These are phyloP conservation scores for Lasioglossum morio DNA, from an alignment of 2,888 invertebrate species.

Conservation along the genomic window DNA sequence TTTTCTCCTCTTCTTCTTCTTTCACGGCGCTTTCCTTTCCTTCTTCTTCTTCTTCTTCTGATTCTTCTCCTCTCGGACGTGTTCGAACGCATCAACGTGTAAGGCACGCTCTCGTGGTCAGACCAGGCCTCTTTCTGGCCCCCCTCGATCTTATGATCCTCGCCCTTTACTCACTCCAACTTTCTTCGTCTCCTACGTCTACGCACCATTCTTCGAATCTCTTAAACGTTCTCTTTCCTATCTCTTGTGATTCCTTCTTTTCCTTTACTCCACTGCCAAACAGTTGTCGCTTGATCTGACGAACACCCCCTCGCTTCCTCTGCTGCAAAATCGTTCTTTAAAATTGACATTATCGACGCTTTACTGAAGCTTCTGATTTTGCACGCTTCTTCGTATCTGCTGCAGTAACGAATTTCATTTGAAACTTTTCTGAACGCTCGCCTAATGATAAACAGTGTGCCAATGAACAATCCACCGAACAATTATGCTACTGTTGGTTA, in stretches of 20 bases:
- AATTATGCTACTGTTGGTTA: not conserved
- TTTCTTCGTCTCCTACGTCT: not conserved
- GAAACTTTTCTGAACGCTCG: not conserved
- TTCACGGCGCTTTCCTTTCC: not conserved
- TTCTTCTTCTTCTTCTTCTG: slow-evolving; percentile 32
- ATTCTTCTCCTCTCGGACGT: slow-evolving; percentile 54
- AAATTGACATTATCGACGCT: not conserved
- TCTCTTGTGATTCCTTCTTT: slow-evolving; percentile 27
- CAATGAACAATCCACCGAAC: not conserved
- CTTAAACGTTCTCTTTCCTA: not conserved
- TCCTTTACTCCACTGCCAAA: not conserved
- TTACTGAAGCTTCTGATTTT: not conserved
- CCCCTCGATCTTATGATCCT: not conserved
- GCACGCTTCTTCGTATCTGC: not conserved
- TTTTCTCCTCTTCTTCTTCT: not conserved
- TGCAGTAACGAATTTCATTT: not conserved
- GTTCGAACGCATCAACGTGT: slow-evolving; percentile 76
- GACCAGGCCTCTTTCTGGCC: slow-evolving; percentile 44
- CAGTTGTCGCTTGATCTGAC: not conserved
- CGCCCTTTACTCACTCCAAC: slow-evolving; percentile 9
- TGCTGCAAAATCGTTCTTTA: not conserved
- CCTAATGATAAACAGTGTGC: not conserved
- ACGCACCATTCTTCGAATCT: not conserved
- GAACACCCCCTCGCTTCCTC: not conserved
- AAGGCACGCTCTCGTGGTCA: slow-evolving; percentile 75